Evolutionary conservation across 1,140 invertebrate species (phyloP), one percentile per base, ranked within the genome.

Genomic region (Parapsyche elsis): DNA sequence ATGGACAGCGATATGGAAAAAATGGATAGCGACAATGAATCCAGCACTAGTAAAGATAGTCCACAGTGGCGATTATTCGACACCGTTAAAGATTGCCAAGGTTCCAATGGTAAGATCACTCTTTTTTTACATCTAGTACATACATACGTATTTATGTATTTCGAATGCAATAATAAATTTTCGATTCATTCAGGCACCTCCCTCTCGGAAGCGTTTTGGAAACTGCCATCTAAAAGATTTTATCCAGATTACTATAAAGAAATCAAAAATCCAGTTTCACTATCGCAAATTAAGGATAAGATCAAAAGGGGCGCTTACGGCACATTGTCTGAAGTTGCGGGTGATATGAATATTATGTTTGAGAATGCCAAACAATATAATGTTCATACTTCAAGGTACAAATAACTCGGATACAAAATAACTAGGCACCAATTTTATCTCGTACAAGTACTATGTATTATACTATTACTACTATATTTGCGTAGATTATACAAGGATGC

Each of bases 231-330:
- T 12, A 95, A 93, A 80, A 89, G 94, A 26, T 93, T 93, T 81
- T 99, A 99, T 89, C 96, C 98, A 0, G 98, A 99, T 89, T 99
- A 99, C 86, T 99, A 99, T 88, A 95, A 96, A 84, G 96, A 97
- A 86, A 99, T 99, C 70, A 96, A 96, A 85, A 95, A 96, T 86
- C 98, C 98, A 0, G 94, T 99, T 82, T 98, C 98, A 0, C 88
- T 99, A 81, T 93, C 94, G 76, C 96, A 99, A 88, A 98, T 99
- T 78, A 92, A 94, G 81, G 94, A 95, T 71, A 98, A 98, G 89
- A 92, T 99, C 23, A 94, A 96, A 87, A 93, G 92, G 85, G 94
- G 94, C 21, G 92, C 93, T 82, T 99, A 99, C 87, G 93, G 92
- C 2, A 95, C 94, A 14, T 88, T 99, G 1, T 94, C 93, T 80